Conservation (phyloP, 2,797 vertebrate species). For the Cryptoprocta ferox region DNA sequence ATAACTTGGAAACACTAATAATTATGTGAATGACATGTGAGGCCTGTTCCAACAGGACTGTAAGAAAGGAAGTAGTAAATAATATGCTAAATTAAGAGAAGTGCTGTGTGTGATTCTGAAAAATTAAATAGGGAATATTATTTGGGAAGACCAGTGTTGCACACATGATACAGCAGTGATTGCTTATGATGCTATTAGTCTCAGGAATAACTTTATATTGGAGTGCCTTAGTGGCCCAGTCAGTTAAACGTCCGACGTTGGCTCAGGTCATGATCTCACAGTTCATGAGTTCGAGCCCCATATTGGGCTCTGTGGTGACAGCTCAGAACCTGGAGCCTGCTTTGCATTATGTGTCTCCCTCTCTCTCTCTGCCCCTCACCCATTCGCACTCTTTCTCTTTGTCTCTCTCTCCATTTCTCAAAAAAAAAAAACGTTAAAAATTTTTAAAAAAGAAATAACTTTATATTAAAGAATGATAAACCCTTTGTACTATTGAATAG, state of each 20-base stretch:
- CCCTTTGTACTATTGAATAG: background rate
- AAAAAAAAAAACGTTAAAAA: too few species aligned
- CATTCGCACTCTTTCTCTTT: too few species aligned
- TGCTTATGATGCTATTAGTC: background rate
- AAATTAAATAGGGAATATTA: background rate
- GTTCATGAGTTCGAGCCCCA: too few species aligned
- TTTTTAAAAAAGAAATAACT: background rate
- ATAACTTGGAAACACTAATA: background rate
- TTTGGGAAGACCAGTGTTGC: background rate
- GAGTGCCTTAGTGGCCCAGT: too few species aligned
- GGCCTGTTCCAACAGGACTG: background rate
- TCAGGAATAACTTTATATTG: background rate
- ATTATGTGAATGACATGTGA: constrained; percentile 24
- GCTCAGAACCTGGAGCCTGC: too few species aligned
- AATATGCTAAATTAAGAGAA: constrained; percentile 13
- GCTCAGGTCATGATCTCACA: too few species aligned
- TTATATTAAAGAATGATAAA: background rate
- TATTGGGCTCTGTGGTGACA: too few species aligned
- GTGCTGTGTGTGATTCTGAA: background rate
- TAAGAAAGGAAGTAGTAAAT: constrained; percentile 6
- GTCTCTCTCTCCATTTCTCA: too few species aligned
- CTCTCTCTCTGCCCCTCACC: too few species aligned
- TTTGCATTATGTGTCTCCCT: too few species aligned
- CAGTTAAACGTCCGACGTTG: too few species aligned
- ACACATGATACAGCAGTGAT: background rate